Evolutionary conservation across 1,140 invertebrate genomes (phyloP).

Genomic region (Nixonia krombeini): DNA sequence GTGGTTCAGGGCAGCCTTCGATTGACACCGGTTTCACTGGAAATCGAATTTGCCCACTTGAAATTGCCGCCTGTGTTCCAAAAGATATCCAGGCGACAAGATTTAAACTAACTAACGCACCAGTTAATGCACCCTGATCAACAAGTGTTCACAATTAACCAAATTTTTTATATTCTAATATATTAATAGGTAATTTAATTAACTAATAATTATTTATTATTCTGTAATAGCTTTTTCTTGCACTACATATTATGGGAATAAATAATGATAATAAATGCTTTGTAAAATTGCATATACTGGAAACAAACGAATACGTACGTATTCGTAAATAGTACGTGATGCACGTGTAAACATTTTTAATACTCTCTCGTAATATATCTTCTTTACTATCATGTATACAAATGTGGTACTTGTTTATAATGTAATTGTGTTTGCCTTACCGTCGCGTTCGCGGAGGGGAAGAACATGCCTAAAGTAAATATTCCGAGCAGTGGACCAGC

Average conservation of each 20-base stretch:
- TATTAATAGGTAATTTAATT: too few relatives aligned
- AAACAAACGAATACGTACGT: too few relatives aligned
- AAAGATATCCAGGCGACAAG: constrained; percentile 88
- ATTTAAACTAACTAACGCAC: constrained; percentile 78
- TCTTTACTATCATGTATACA: neutral
- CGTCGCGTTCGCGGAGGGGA: constrained; percentile 80
- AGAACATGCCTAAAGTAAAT: constrained; percentile 84
- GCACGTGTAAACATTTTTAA: too few relatives aligned
- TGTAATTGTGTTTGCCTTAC: constrained; percentile 67
- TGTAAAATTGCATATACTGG: too few relatives aligned
- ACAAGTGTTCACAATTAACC: too few relatives aligned
- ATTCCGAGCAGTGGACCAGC: constrained; percentile 83
- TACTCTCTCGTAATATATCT: neutral
- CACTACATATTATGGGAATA: too few relatives aligned
- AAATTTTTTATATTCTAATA: too few relatives aligned
- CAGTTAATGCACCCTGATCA: constrained; percentile 82
- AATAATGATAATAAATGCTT: too few relatives aligned
- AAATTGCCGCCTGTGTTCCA: constrained; percentile 84
- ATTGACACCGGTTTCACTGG: constrained; percentile 75
- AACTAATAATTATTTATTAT: too few relatives aligned
- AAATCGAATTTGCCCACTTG: constrained; percentile 75
- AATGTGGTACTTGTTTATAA: neutral
- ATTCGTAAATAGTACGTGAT: too few relatives aligned
- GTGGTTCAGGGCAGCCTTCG: constrained; percentile 73
- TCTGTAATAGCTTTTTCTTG: too few relatives aligned